phyloP scores from a whole-genome alignment of 2,888 invertebrate genomes.

The Diachrysia chrysitis region DNA sequence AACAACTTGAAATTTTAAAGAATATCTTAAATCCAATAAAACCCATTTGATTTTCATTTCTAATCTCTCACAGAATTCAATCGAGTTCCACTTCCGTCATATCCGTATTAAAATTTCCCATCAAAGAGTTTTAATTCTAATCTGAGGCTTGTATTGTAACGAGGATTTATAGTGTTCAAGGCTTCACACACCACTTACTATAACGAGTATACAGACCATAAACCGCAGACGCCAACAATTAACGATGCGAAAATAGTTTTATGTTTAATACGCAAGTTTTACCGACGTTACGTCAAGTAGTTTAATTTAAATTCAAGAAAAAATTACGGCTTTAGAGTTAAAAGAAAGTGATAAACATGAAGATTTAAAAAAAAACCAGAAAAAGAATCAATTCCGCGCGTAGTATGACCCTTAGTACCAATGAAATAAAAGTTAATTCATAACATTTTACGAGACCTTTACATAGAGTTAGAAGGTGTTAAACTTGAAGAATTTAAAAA shows the following conservation, averaged over 20 bases:
- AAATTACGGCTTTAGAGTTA: not conserved
- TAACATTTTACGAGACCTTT: not conserved
- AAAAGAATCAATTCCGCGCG: too few species aligned
- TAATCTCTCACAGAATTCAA: conserved; percentile 26
- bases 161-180: conserved; percentile 28
- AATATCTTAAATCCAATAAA: not conserved
- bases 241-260: conserved; percentile 33
- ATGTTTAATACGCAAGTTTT: conserved; percentile 8
- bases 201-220: conserved; percentile 42
- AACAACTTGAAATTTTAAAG: not conserved
- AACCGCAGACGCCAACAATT: conserved; percentile 15
- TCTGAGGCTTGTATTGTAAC: conserved; percentile 10
- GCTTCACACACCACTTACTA: conserved; percentile 48
- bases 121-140: conserved; percentile 17
- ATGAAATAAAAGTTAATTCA: not conserved
- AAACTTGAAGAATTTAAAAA: not conserved
- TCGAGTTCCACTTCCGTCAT: not conserved
- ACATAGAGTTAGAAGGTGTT: not conserved
- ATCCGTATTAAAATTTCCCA: conserved; percentile 15
- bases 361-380: not conserved
- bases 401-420: too few species aligned
- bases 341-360: not conserved
- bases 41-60: not conserved
- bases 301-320: conserved; percentile 1
- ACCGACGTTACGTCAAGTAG: conserved; percentile 8